Percentiles rank a stretch among this genome's conserved stretches.
phyloP scores from a whole-genome alignment of 1,140 invertebrate species.

The Rhizoglyphus robini region DNA sequence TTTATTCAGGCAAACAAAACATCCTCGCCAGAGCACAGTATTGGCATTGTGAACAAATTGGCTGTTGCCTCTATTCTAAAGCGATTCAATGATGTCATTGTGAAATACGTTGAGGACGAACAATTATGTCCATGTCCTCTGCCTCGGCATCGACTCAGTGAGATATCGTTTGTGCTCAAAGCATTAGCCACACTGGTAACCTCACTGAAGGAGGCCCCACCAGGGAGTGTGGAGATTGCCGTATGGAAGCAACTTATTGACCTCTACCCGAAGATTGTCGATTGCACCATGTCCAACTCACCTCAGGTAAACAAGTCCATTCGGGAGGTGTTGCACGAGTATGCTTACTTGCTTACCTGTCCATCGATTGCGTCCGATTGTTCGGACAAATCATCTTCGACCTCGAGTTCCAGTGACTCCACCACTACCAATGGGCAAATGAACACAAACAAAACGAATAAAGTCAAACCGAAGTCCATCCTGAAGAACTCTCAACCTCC shows the following conservation, averaged over 20 bases:
- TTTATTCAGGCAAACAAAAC: constrained; percentile 22
- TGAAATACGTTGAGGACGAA: constrained; percentile 73
- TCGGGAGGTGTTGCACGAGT: constrained; percentile 70
- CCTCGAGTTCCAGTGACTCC: neutral
- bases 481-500: too few relatives aligned
- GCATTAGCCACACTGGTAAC: constrained; percentile 79
- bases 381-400: neutral
- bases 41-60: constrained; percentile 54
- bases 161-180: constrained; percentile 92
- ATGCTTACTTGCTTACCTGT: constrained; percentile 64
- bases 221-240: constrained; percentile 63
- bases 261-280: constrained; percentile 76
- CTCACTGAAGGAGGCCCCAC: constrained; percentile 78
- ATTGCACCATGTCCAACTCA: constrained; percentile 60
- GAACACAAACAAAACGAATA: neutral
- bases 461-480: too few relatives aligned
- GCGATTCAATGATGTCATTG: constrained; percentile 80
- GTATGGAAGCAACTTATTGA: constrained; percentile 85
- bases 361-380: constrained; percentile 21
- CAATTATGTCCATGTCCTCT: constrained; percentile 72
- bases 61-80: constrained; percentile 79
- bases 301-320: constrained; percentile 65
- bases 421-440: neutral
- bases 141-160: constrained; percentile 76
- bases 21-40: constrained; percentile 36